Conservation (phyloP, 2,113 vertebrate genomes). For the Gorsachius goisagi region DNA sequence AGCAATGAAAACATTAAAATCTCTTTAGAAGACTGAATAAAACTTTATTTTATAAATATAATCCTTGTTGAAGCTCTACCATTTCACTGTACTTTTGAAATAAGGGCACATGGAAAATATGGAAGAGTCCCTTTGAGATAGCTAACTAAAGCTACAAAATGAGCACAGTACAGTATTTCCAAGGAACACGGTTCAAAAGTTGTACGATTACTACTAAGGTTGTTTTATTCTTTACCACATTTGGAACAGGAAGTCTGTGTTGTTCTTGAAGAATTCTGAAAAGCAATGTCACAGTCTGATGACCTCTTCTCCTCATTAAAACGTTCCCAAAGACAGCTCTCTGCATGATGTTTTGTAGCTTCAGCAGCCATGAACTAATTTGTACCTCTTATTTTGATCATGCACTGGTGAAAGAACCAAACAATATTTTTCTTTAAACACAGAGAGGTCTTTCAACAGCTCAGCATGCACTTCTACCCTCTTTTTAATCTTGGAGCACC, state of each 20-base stretch:
- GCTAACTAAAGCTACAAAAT: conserved; percentile 86
- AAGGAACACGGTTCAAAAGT: conserved; percentile 86
- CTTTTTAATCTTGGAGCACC: conserved; percentile 92
- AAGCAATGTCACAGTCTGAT: conserved; percentile 92
- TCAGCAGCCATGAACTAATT: conserved; percentile 87
- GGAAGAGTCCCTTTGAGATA: conserved; percentile 82
- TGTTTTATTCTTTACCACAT: conserved; percentile 88
- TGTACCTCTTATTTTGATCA: conserved; percentile 94
- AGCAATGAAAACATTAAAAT: conserved; percentile 85
- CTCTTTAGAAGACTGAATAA: conserved; percentile 83
- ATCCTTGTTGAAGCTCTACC: conserved; percentile 78
- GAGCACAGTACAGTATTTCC: conserved; percentile 81
- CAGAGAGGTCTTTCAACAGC: conserved; percentile 86
- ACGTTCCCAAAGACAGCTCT: conserved; percentile 92
- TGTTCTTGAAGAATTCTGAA: conserved; percentile 90
- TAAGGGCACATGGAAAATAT: conserved; percentile 85
- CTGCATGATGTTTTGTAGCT: conserved; percentile 92
- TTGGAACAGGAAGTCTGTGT: conserved; percentile 90
- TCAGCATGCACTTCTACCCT: conserved; percentile 87
- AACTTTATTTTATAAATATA: conserved; percentile 89
- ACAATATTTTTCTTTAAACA: conserved; percentile 88
- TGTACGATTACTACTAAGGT: conserved; percentile 87
- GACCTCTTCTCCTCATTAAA: conserved; percentile 97
- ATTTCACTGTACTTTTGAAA: conserved; percentile 84
- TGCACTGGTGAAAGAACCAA: conserved; percentile 86